Evolutionary conservation across 2,888 invertebrate species (phyloP), one percentile per base, ranked within the genome.

Genomic region (Pristionchus arcanus): DNA sequence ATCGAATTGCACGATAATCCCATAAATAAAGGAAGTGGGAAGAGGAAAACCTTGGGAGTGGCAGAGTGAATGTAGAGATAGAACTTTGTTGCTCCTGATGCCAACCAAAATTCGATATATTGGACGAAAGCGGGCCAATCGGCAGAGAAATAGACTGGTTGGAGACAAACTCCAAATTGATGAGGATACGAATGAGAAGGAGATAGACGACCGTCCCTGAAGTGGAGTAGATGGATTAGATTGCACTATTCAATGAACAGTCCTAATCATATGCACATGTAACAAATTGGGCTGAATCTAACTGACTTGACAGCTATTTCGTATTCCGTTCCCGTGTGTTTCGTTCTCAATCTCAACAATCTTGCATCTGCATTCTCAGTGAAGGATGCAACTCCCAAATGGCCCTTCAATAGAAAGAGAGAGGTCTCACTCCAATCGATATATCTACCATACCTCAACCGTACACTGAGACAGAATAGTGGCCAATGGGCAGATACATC

Each of bases 31-130:
- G 31, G n/a, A 85, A 85, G n/a, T 85, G 55, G 19, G 31, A 59
- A 55, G n/a, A 49, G 42, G 42, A 13, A 49, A 59, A 86, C 87
- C 42, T 71, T 87, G 34, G 68, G 68, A 42, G 87, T 87, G 53
- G 71, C 71, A 53, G 87, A 87, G 71, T 87, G 87, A 28, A 87
- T 34, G 28, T 87, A 87, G 53, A 87, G 68, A 31, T 87, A 87
- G 87, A 87, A 71, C 49, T 87, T 87, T 9, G 87, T 87, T 2
- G 87, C 87, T 15, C 87, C 87, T 5, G 87, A 49, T n/a, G 87
- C 87, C 87, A 87, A 34, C 87, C 87, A 87, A 34, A 87, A 87
- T n/a, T 87, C 87, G 49, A 87, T 42, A 15, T 71, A 87, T 49
- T 87, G 87, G 1, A 42, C 87, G 71, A 55, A 87, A 2, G 71